Base-by-base conservation (phyloP, 2,797 vertebrate species). In the Coccyzus lansbergi region DNA sequence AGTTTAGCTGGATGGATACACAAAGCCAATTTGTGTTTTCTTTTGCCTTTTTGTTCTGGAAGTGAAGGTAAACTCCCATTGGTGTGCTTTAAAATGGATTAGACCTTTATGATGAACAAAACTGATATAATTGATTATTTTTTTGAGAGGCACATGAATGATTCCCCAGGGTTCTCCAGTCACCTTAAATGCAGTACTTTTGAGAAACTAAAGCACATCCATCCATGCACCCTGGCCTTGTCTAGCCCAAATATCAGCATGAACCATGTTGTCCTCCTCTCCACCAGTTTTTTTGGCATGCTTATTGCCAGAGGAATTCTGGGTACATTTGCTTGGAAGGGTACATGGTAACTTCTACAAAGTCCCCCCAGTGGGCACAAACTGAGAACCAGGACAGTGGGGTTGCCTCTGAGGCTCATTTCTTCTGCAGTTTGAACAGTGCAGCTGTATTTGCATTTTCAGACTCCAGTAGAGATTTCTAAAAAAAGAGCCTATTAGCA, bases 401-500 rank as follows among this genome's bases (percentile, higher is more conserved):
- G 22, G 10, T 58, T 86, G 58, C 40, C 33, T 68, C 14, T 12
- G 49, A 24, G 46, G 78, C 34, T 78, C 4, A 2, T 56, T 25
- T 88, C 36, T 86, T 86, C 62, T 84, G 33, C 28, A 40, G 46
- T 68, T 82, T 25, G 68, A 49, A 38, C 28, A 76, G 71, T 52
- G 31, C 22, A 10, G 68, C 49, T 77, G 52, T 44, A 56, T 89
- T 93, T 92, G 33, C 49, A 34, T 83, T 87, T 86, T 70, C 65
- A 74, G 55, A 42, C 36, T 87, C n/a, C 51, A 58, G 60, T 34
- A 91, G 65, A 58, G 51, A 60, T 83, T 92, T 88, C 24, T 80
- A 20, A 65, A 48, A 64, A 44, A 58, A 60, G 11, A 34, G 7
- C 52, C 56, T 78, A n/a, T 77, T 91, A 77, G 49, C 28, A 80